Conservation (phyloP, 2,888 invertebrate genomes). For the Rhamphomyia laevipes region DNA sequence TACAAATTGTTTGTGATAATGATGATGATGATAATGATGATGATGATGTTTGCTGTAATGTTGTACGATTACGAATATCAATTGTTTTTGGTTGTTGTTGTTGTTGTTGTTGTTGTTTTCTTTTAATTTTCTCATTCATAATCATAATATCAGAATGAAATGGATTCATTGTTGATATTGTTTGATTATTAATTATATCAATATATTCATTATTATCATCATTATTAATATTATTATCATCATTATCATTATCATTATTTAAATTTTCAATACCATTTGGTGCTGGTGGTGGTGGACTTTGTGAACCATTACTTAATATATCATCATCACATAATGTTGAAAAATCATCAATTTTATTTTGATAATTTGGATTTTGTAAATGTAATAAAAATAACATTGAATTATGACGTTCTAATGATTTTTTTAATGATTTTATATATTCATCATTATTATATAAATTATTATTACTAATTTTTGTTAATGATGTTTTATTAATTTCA, state of each 20-base stretch:
- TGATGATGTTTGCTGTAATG: not conserved
- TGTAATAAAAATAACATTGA: conserved; percentile 35
- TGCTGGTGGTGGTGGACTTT: conserved; percentile 73
- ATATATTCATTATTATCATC: conserved; percentile 6
- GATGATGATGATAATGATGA: conserved; percentile 53
- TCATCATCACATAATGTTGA: conserved; percentile 19
- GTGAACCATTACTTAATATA: conserved; percentile 36
- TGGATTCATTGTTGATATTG: conserved; percentile 21
- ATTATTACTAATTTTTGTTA: not conserved
- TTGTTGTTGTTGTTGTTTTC: conserved; percentile 2
- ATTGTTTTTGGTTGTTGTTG: not conserved
- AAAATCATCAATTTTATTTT: conserved; percentile 21
- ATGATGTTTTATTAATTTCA: not conserved
- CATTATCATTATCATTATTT: not conserved
- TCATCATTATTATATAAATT: conserved; percentile 33
- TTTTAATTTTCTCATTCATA: conserved; percentile 14
- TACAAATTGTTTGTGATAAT: conserved; percentile 52
- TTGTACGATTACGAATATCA: not conserved
- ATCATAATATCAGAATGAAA: conserved; percentile 22
- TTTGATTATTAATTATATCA: conserved; percentile 5
- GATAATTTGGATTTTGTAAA: conserved; percentile 33
- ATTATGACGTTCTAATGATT: conserved; percentile 33
- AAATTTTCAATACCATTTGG: conserved; percentile 49
- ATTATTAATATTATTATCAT: not conserved
- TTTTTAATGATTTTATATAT: conserved; percentile 33